Evolutionary conservation across 1,140 invertebrate genomes (phyloP), one percentile per base, ranked within the genome.

Genomic region (Portunus trituberculatus): DNA sequence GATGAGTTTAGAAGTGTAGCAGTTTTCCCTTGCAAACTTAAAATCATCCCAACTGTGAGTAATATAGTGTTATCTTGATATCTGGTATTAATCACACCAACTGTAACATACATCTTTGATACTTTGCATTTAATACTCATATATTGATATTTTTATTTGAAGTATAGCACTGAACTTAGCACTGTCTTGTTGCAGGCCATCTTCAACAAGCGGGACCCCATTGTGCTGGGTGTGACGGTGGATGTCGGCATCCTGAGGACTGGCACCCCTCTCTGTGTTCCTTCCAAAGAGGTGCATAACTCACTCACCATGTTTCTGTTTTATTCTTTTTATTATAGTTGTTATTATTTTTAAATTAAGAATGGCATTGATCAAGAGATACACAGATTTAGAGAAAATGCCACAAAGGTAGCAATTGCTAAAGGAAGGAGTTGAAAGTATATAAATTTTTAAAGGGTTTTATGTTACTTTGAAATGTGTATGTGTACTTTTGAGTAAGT

Each of bases 161-260:
- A 39, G 12, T 59, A 59, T 59, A 20, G 12, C 8, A 10, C 12
- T 20, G 16, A 59, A 59, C 16, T 59, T 67, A 0, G 3, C 29
- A 59, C 59, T 39, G 39, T 39, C 39, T 7, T 59, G 29, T 98
- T 98, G 3, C 98, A 99, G 97, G 99, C 98, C 97, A 98, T 99
- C 96, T 99, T 99, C 98, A 99, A 99, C 97, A 99, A 99, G 4
- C 97, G 99, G 93, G 99, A 99, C 97, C 99, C 99, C 0, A 99
- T 99, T 96, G 98, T 99, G 14, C 98, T 98, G 96, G 99, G 99
- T 82, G 99, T 99, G 1, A 98, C 98, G 97, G 98, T 99, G 0
- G 99, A 99, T 97, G 99, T 98, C 84, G 99, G 99, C 29, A 98
- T 99, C 92, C 97, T 99, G 0, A 99, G 99, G 97, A 98, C 99